These are phyloP conservation scores for Brachionus plicatilis DNA, from an alignment of 1,140 invertebrate genomes.

Conservation along the genomic window DNA sequence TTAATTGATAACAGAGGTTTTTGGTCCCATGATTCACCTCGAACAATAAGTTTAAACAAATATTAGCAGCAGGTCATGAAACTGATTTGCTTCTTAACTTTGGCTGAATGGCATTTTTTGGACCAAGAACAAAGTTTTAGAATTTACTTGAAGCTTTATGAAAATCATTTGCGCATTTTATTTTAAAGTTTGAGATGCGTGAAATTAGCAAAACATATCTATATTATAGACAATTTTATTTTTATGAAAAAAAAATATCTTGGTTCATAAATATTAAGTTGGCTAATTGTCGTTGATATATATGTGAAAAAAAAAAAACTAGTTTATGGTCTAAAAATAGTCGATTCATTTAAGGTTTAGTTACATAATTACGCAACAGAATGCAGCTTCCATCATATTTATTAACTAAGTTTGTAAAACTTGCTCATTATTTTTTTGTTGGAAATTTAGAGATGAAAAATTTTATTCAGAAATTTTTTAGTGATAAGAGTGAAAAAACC, in stretches of 20 bases:
- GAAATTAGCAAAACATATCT: background rate
- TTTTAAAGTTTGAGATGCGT: background rate
- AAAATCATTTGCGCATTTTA: background rate
- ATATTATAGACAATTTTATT: background rate
- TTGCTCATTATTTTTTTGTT: background rate
- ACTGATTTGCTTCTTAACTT: no score
- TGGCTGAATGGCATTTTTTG: no score
- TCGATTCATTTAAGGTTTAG: background rate
- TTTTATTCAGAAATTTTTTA: conserved; percentile 14
- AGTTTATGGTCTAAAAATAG: background rate
- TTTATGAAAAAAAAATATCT: background rate
- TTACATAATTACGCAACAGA: background rate
- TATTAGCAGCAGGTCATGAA: no score
- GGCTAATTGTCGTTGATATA: background rate
- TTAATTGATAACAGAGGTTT: no score
- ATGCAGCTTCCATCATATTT: background rate
- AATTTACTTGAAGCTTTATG: background rate
- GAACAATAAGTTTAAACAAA: no score
- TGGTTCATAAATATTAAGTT: background rate
- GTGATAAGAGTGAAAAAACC: conserved; percentile 7
- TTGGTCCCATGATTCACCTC: no score
- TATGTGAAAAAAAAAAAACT: background rate
- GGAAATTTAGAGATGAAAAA: conserved; percentile 9
- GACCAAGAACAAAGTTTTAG: background rate
- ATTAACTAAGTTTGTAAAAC: background rate